Evolutionary conservation across 2,797 vertebrate species (phyloP).

Genomic region (Sebastes matsubarae): DNA sequence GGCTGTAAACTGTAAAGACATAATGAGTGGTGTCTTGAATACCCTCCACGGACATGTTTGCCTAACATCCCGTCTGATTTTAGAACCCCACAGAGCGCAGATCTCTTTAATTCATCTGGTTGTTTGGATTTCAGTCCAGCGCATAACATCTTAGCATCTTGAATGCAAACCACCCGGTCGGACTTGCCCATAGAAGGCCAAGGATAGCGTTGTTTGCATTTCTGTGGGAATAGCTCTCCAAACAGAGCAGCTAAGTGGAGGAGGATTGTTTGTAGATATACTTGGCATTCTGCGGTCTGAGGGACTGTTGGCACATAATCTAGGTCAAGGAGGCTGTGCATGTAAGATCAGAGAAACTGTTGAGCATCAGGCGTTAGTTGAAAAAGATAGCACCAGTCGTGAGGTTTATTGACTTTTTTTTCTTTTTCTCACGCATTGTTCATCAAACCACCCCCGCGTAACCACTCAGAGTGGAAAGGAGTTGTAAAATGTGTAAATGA

Average conservation of each 20-base stretch:
- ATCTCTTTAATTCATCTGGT: constrained; percentile 57
- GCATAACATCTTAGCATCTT: constrained; percentile 8
- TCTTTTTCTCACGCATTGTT: not conserved
- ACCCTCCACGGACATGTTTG: constrained; percentile 43
- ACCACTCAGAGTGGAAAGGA: not conserved
- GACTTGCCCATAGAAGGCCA: constrained; percentile 57
- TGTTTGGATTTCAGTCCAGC: constrained; percentile 58
- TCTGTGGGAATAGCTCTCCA: constrained; percentile 68
- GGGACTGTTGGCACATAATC: constrained; percentile 69
- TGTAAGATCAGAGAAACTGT: constrained; percentile 49
- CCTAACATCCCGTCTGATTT: constrained; percentile 54
- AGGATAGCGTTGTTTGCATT: constrained; percentile 70
- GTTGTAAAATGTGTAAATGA: constrained; percentile 6
- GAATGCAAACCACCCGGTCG: constrained; percentile 8
- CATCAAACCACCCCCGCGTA: not conserved
- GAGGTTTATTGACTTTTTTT: constrained; percentile 20
- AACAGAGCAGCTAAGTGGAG: constrained; percentile 67
- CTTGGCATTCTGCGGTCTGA: constrained; percentile 67
- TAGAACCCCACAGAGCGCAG: constrained; percentile 28
- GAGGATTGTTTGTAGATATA: constrained; percentile 70
- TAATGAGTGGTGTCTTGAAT: constrained; percentile 49
- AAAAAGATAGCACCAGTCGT: constrained; percentile 22
- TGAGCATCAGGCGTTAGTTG: constrained; percentile 25
- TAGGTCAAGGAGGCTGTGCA: constrained; percentile 62
- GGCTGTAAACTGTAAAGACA: constrained; percentile 40